Base-by-base conservation (phyloP, 2,888 invertebrate genomes). In the Linnaemya vulpina region DNA sequence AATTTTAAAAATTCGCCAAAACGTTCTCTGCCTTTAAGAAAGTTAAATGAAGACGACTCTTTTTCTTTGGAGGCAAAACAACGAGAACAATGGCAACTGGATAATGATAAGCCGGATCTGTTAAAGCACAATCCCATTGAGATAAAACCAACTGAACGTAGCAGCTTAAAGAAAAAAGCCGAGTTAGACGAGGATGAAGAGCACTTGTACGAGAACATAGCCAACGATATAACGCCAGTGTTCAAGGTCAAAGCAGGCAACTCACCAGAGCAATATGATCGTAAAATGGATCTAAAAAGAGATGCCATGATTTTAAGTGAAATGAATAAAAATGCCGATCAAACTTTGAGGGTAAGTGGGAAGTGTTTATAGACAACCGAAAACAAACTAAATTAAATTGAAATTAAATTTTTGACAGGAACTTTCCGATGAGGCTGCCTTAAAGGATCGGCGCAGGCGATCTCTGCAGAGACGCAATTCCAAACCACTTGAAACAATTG, bases 261-360 rank as follows among this genome's bases (percentile, higher is more conserved):
- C 1, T 4, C 25, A 7, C 35, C 86, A 1, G 81, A 87, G 17
- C 68, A 87, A 0, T 92, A 92, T 75, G 90, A 90, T 87, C 88
- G 92, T 20, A 91, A 91, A 84, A 86, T 87, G 20, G 93, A 92
- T 86, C 87, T 91, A 82, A 89, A 91, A 68, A 89, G 92, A n/a
- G 92, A 92, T 86, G 91, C 91, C 9, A 90, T 89, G 87, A 94
- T 94, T 86, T 90, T 94, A 79, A 94, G 93, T 87, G 94, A 94
- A 90, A 92, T 94, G 88, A 94, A 94, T 15, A 93, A 93, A 88
- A 94, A 94, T 68, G 94, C 94, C 79, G 94, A 94, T 92, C 93
- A 94, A 90, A 94, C 94, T 86, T 89, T 94, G 87, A 92, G 91
- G 90, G 92, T 92, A 75, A 73, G 85, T 46, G 13, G 1, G 0